A percentile compares a stretch with the other conserved stretches of the same genome.
These are phyloP conservation scores for Spilosoma lubricipeda DNA, from an alignment of 2,888 invertebrate genomes.

Conservation along the genomic window DNA sequence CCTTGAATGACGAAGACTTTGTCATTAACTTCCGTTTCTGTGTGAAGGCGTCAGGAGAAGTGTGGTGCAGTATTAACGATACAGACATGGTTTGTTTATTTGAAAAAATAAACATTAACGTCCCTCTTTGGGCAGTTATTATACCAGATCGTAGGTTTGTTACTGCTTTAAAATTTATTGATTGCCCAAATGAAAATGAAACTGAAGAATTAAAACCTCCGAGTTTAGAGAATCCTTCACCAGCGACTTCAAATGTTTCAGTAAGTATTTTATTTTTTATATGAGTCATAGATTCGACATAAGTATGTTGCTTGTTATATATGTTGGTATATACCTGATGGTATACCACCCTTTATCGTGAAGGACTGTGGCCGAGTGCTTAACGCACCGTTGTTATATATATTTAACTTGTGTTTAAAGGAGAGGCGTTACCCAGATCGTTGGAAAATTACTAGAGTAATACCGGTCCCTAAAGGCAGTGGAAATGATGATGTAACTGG, in stretches of 20 bases:
- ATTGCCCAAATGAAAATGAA: not conserved
- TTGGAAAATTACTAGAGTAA: too few species aligned
- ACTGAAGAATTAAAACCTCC: not conserved
- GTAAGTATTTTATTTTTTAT: not conserved
- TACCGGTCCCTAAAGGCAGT: too few species aligned
- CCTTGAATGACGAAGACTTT: too few species aligned
- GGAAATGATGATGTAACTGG: too few species aligned
- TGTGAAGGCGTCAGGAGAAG: not conserved
- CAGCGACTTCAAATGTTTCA: not conserved
- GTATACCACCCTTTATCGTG: fast-evolving
- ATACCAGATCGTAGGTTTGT: fast-evolving
- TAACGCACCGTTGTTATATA: fast-evolving
- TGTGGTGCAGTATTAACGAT: not conserved
- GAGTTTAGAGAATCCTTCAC: not conserved
- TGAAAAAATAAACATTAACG: not conserved
- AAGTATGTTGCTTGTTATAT: too few species aligned
- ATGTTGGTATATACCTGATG: too few species aligned
- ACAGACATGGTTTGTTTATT: not conserved
- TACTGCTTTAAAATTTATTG: not conserved
- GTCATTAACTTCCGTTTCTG: not conserved
- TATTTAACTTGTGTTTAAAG: too few species aligned
- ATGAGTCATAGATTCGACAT: not conserved
- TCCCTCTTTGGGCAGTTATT: not conserved
- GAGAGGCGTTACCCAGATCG: too few species aligned
- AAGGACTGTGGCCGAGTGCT: too few species aligned